Evolutionary conservation across 2,113 vertebrate genomes (phyloP), one percentile per base, ranked within the genome.

Genomic region (Speoplatyrhinus poulsoni): DNA sequence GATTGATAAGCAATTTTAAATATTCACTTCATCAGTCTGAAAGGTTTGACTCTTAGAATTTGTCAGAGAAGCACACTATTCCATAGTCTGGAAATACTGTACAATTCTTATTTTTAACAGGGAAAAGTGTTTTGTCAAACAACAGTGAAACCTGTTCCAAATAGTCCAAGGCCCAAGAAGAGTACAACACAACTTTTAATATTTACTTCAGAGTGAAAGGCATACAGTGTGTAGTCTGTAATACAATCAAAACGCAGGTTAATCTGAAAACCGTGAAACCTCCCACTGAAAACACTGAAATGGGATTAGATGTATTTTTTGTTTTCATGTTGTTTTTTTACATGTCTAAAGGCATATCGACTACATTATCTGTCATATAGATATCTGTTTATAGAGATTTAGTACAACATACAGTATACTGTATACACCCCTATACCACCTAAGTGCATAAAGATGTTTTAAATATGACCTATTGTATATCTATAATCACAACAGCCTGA

Each of bases 1-100:
- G 71, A 71, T 85, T 90, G 92, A 85, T 92, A 90, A 65, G 62
- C 46, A 19, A 67, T 59, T 19, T 19, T 46, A 71, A 54, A 75
- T 60, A 72, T 50, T 70, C 52, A 69, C 46, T 7, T 10, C 46
- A 62, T 65, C 5, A 41, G 36, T 41, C 36, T 41, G 5, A 41
- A 41, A 8, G 36, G 47, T 69, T 33, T 58, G 10, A 54, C 56
- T 80, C 47, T 69, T 60, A 73, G 56, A 72, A 82, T 59, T 12
- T 67, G 62, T 19, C 54, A 19, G 19, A 17, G 64, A 75, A 80
- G 62, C 76, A 79, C 26, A 26, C 26, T 81, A 83, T 82, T 79
- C 85, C 55, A 80, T 83, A 16, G 82, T 81, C 61, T 76, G 66
- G 54, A 82, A 76, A 63, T 59, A 41, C 26, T 78, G 69, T 32